Evolutionary conservation across 2,888 invertebrate genomes (phyloP).

Genomic region (Microplitis manilae): DNA sequence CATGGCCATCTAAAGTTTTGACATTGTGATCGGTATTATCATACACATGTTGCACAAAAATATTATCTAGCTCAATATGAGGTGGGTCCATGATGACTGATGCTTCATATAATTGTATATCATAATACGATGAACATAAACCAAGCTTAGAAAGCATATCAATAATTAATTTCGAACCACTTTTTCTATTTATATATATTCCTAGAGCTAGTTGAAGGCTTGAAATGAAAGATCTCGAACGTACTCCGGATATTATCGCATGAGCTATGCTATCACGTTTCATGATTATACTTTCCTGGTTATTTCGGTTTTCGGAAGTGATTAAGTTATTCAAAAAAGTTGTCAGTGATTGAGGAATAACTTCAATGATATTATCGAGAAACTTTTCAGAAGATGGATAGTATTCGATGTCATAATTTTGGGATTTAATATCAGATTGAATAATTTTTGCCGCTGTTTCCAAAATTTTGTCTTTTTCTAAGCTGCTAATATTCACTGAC

Average conservation of each 20-base stretch:
- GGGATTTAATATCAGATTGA: too few relatives aligned
- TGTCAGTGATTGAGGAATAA: too few relatives aligned
- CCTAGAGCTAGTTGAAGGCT: not conserved
- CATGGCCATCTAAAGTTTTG: slow-evolving; percentile 36
- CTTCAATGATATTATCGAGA: not conserved
- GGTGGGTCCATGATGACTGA: slow-evolving; percentile 21
- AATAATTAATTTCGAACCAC: slow-evolving; percentile 30
- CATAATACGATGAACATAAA: slow-evolving; percentile 21
- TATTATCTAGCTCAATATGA: not conserved
- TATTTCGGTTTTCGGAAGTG: not conserved
- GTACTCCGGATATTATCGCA: not conserved
- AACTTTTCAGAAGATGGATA: too few relatives aligned
- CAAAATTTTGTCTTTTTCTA: too few relatives aligned
- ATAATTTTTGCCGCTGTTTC: too few relatives aligned
- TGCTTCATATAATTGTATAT: slow-evolving; percentile 27
- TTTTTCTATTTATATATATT: slow-evolving; percentile 28
- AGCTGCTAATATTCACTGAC: too few relatives aligned
- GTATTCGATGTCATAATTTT: too few relatives aligned
- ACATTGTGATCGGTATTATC: slow-evolving; percentile 42
- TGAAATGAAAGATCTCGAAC: not conserved
- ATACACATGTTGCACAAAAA: slow-evolving; percentile 33
- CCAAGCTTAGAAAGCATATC: slow-evolving; percentile 27
- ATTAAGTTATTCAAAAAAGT: too few relatives aligned
- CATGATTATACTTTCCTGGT: too few relatives aligned
- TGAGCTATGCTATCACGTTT: not conserved